Percentiles rank a stretch among this genome's conserved stretches.
Evolutionary conservation across 2,888 invertebrate species (phyloP).

Genomic region (Perizoma affinitatum): DNA sequence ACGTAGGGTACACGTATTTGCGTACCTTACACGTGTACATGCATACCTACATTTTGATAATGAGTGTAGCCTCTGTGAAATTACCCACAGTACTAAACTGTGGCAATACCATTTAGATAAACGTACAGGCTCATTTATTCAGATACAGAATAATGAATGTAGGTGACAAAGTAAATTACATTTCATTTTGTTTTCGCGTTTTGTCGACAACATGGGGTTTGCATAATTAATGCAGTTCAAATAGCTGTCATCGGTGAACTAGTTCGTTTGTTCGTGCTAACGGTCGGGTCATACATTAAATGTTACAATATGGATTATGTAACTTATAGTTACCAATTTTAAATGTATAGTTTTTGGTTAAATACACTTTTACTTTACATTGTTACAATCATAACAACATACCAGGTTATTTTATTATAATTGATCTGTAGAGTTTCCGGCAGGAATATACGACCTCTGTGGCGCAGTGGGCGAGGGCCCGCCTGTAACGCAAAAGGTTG

Average conservation of each 20-base stretch:
- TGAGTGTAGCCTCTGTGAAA: slow-evolving; percentile 29
- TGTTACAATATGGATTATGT: background rate
- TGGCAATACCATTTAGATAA: slow-evolving; percentile 33
- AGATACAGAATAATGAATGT: slow-evolving; percentile 17
- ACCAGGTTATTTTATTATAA: no score
- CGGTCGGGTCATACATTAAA: slow-evolving; percentile 7
- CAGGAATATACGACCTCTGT: no score
- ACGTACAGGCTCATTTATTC: slow-evolving; percentile 24
- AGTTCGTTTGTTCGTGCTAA: slow-evolving; percentile 9
- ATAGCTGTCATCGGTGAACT: slow-evolving; percentile 20
- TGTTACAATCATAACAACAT: no score
- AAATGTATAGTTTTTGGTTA: no score
- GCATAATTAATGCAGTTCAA: slow-evolving; percentile 29
- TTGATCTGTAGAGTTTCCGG: no score
- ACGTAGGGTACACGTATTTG: slow-evolving; percentile 6
- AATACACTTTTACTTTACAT: no score
- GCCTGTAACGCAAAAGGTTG: no score
- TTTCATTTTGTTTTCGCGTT: slow-evolving; percentile 30
- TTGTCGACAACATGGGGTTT: slow-evolving; percentile 28
- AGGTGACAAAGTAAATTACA: slow-evolving; percentile 26
- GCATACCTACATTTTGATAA: slow-evolving; percentile 29
- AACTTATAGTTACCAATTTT: no score
- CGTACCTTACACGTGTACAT: slow-evolving; percentile 5
- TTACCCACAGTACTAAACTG: slow-evolving; percentile 29
- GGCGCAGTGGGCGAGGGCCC: no score